phyloP scores from a whole-genome alignment of 1,140 invertebrate genomes.

The Cydia strobilella region DNA sequence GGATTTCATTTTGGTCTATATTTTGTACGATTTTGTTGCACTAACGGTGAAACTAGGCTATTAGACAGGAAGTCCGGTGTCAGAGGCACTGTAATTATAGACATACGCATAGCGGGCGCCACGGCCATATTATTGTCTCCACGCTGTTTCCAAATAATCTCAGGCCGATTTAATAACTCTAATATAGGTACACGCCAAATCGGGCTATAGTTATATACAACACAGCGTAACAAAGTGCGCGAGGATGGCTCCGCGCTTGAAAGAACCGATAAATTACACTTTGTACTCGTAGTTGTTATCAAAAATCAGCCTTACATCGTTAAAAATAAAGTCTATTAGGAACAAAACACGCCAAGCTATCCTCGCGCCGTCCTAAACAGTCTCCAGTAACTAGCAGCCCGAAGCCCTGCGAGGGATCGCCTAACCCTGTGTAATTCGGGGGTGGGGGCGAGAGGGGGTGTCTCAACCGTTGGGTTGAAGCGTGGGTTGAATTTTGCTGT shows the following conservation, averaged over 20 bases:
- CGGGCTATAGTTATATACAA: slow-evolving; percentile 52
- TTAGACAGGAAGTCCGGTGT: slow-evolving; percentile 9
- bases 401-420: slow-evolving; percentile 49
- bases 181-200: slow-evolving; percentile 36
- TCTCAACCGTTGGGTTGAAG: slow-evolving; percentile 74
- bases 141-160: slow-evolving; percentile 47
- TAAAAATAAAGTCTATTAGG: slow-evolving; percentile 71
- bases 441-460: neutral
- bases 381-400: slow-evolving; percentile 43
- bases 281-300: slow-evolving; percentile 66
- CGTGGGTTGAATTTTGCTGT: slow-evolving; percentile 65
- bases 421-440: slow-evolving; percentile 65
- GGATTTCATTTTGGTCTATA: slow-evolving; percentile 71
- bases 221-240: slow-evolving; percentile 37
- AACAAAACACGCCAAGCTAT: slow-evolving; percentile 67
- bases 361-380: slow-evolving; percentile 53
- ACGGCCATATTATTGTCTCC: slow-evolving; percentile 60
- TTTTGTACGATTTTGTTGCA: slow-evolving; percentile 73
- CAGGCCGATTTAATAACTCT: slow-evolving; percentile 23
- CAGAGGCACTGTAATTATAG: slow-evolving; percentile 5
- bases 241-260: neutral
- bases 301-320: slow-evolving; percentile 67
- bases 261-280: slow-evolving; percentile 29
- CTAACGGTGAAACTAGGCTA: slow-evolving; percentile 52
- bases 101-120: slow-evolving; percentile 38